These are phyloP conservation scores for Phylloscopus whistleri DNA, from an alignment of 2,113 vertebrate genomes.

Conservation along the genomic window DNA sequence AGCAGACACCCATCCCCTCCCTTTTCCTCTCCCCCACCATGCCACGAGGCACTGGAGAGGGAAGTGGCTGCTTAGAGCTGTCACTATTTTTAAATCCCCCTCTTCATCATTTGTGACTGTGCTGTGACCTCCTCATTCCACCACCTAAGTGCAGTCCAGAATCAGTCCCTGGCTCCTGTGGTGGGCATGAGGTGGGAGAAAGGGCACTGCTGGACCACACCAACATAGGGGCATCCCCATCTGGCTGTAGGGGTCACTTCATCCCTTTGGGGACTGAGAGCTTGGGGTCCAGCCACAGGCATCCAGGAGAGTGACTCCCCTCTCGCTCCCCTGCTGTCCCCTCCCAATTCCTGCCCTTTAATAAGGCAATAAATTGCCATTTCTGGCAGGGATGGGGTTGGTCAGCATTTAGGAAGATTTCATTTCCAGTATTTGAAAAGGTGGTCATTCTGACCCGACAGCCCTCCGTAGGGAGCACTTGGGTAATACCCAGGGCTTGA, in stretches of 20 bases:
- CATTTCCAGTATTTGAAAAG: slow-evolving; percentile 71
- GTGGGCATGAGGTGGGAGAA: not conserved
- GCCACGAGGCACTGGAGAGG: not conserved
- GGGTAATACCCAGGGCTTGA: slow-evolving; percentile 74
- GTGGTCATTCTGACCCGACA: slow-evolving; percentile 57
- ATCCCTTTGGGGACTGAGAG: not conserved
- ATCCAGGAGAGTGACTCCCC: not conserved
- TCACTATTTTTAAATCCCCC: not conserved
- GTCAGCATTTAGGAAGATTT: slow-evolving; percentile 71
- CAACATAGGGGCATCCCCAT: rapidly evolving
- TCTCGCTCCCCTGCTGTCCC: not conserved
- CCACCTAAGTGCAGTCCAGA: not conserved
- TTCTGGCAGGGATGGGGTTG: slow-evolving; percentile 37
- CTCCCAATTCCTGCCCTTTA: slow-evolving; percentile 6
- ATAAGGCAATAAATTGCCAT: slow-evolving; percentile 22
- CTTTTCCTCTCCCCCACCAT: not conserved
- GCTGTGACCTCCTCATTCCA: not conserved
- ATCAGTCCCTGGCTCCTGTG: not conserved
- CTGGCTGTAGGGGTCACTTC: not conserved
- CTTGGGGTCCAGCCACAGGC: not conserved
- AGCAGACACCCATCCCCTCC: not conserved
- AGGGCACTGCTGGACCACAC: not conserved
- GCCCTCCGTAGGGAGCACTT: slow-evolving; percentile 62
- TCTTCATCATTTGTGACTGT: not conserved
- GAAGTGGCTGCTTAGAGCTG: not conserved